phyloP scores from a whole-genome alignment of 2,888 invertebrate species.

The Pterostichus niger region DNA sequence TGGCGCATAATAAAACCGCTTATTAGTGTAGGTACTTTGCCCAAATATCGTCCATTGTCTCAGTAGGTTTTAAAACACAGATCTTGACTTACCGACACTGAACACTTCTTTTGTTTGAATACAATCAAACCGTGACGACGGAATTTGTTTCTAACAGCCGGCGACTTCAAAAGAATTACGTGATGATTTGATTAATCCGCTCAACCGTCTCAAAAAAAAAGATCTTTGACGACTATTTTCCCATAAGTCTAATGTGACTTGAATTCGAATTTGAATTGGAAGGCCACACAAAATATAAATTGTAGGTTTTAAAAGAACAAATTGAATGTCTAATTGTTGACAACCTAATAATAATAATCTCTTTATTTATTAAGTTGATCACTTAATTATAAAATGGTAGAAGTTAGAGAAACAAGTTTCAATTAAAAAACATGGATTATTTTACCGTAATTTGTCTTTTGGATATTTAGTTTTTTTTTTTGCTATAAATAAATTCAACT shows the following conservation, averaged over 20 bases:
- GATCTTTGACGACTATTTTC: constrained; percentile 5
- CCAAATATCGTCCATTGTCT: constrained; percentile 62
- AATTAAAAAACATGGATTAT: no score
- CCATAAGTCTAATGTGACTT: constrained; percentile 12
- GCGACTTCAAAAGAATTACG: constrained; percentile 50
- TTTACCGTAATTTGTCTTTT: no score
- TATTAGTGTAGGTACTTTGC: constrained; percentile 60
- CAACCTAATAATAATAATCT: neutral
- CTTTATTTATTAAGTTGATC: no score
- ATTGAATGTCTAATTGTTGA: neutral
- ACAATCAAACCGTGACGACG: constrained; percentile 61
- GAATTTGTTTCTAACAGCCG: constrained; percentile 57
- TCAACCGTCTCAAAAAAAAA: constrained; percentile 28
- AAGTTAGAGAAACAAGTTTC: no score
- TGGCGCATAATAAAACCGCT: constrained; percentile 48
- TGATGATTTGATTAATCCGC: constrained; percentile 56
- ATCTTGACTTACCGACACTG: constrained; percentile 49
- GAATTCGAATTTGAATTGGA: neutral
- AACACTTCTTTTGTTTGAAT: constrained; percentile 63
- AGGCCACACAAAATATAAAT: neutral
- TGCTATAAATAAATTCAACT: no score
- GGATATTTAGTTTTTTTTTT: no score
- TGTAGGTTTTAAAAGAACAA: no score
- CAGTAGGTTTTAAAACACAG: constrained; percentile 51
- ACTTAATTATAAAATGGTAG: no score